Percentiles rank a stretch among this genome's conserved stretches.
Conservation (phyloP, 2,797 vertebrate species). For the Amphiprion clarkii region DNA sequence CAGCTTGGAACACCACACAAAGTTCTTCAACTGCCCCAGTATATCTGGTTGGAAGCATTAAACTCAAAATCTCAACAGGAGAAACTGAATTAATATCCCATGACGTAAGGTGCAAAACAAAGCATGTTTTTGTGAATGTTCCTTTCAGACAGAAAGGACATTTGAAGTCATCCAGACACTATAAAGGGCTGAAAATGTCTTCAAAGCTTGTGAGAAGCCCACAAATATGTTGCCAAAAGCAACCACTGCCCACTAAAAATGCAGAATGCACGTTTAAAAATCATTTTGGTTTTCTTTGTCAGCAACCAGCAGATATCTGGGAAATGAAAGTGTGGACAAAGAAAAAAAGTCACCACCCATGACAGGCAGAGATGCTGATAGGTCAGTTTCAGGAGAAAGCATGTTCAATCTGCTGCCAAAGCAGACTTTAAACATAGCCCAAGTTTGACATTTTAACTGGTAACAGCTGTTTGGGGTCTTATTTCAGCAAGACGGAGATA, state of each 20-base stretch:
- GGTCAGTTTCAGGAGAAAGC: background rate
- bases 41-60: background rate
- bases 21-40: rapidly evolving
- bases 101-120: background rate
- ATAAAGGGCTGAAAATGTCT: no score
- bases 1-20: background rate
- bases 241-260: no score
- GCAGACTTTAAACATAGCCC: background rate
- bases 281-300: background rate
- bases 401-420: background rate
- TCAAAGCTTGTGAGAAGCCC: background rate
- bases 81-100: background rate
- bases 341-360: background rate
- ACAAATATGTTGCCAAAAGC: no score
- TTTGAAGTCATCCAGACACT: no score
- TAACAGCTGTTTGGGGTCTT: background rate
- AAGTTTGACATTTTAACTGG: background rate
- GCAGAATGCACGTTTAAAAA: no score
- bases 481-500: background rate
- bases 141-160: background rate
- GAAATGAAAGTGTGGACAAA: background rate
- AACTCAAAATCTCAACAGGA: background rate
- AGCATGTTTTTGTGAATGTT: background rate
- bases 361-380: background rate
- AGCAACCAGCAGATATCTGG: background rate